Base-by-base conservation (phyloP, 2,888 invertebrate genomes). In the Tenthredo distinguenda region DNA sequence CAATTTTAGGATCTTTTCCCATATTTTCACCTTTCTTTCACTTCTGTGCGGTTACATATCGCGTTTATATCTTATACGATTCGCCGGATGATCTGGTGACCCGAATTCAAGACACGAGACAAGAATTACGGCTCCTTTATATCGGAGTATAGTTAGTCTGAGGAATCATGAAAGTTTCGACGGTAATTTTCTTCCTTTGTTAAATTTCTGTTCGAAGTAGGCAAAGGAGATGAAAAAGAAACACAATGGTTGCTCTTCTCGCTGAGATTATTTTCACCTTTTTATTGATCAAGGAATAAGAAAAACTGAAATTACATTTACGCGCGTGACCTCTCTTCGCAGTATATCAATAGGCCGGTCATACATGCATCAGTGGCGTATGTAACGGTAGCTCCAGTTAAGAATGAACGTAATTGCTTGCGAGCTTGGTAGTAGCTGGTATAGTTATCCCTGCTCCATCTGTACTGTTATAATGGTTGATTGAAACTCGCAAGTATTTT, bases 371-470 rank as follows among this genome's bases (percentile, higher is more conserved):
- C 82, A 68, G 31, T 55, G 55, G 40, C 62, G 68, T 81, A 40
- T 81, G 34, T 83, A 83, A 83, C 83, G 83, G 83, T 68, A 83
- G 83, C 83, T 34, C 83, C 83, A 83, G 83, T 83, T 83, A 68
- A 83, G 83, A 83, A 83, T 47, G 83, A 83, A 68, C 68, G 83
- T 83, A 83, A 83, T 83, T 83, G 83, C 68, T 83, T 31, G 26
- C 71, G 26, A 83, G 43, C 68, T 37, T 40, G 83, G 77, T 50
- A 10, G 77, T 65, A 31, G 31, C 31, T 31, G 26, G 31, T 68
- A 43, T 77, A 77, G 50, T 55, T 79, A 79, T 58, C 47, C 68
- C 31, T 34, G 31, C 71, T 37, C n/a, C 34, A 68, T 58, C 68
- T 65, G 47, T 83, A 83, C 83, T 83, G 83, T 83, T 83, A 83